Evolutionary conservation across 2,888 invertebrate species (phyloP).

Genomic region (Diplazon laetatorius): DNA sequence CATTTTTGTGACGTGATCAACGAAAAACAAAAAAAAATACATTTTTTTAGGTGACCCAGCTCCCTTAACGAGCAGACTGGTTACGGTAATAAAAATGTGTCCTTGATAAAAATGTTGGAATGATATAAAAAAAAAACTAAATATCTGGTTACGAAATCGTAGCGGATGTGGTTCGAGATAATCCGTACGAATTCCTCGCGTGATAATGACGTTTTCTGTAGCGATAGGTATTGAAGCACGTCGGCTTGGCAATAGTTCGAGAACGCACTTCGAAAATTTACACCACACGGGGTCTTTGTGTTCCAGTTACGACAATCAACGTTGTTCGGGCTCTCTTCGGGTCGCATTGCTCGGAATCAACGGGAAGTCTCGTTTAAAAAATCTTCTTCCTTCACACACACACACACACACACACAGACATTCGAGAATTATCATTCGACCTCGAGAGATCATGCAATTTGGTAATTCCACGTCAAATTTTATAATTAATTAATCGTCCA

Average conservation of each 20-base stretch:
- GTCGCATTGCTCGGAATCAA: conserved; percentile 40
- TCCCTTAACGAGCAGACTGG: not conserved
- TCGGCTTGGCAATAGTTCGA: too few species aligned
- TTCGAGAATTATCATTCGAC: too few species aligned
- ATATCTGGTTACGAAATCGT: conserved; percentile 43
- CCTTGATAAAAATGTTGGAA: not conserved
- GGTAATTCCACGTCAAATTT: too few species aligned
- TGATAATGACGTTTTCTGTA: not conserved
- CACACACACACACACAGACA: too few species aligned
- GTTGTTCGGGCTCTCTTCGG: conserved; percentile 45
- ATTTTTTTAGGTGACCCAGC: not conserved
- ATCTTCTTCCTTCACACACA: conserved; percentile 12
- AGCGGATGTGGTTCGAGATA: conserved; percentile 39
- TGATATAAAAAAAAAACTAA: conserved; percentile 1
- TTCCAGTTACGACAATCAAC: conserved; percentile 73
- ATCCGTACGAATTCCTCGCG: conserved; percentile 4
- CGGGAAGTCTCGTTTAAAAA: conserved; percentile 58
- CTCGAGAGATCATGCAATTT: too few species aligned
- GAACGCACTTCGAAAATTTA: conserved; percentile 64
- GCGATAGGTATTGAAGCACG: too few species aligned
- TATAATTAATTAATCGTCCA: too few species aligned
- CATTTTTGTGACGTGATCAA: too few species aligned
- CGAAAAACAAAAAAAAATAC: not conserved
- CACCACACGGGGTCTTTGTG: conserved; percentile 74
- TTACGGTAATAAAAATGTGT: not conserved